Evolutionary conservation across 2,797 vertebrate species (phyloP).

Genomic region (Crenuchus spilurus): DNA sequence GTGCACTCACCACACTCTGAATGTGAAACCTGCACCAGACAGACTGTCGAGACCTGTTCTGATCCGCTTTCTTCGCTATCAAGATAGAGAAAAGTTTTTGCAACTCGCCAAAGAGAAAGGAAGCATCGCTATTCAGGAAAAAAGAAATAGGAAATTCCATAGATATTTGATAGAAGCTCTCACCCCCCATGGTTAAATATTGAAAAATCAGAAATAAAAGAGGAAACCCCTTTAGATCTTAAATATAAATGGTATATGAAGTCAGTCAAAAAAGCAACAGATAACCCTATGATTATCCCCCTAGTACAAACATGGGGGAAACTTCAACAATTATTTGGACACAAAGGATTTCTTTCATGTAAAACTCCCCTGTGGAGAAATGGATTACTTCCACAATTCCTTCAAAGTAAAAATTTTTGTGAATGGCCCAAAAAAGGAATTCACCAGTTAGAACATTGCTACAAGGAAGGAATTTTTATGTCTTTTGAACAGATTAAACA

Average conservation of each 20-base stretch:
- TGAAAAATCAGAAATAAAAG: not conserved
- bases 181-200: constrained; percentile 1
- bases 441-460: no score
- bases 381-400: not conserved
- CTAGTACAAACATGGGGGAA: not conserved
- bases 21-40: not conserved
- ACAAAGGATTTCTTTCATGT: not conserved
- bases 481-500: no score
- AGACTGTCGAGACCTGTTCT: not conserved
- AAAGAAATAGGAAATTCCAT: no score
- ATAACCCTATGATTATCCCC: not conserved
- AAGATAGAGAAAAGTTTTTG: not conserved
- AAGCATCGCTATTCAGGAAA: not conserved
- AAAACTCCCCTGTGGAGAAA: constrained; percentile 16
- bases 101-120: not conserved
- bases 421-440: not conserved
- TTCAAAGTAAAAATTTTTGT: not conserved
- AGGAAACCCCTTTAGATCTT: not conserved
- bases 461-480: no score
- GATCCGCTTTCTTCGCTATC: not conserved
- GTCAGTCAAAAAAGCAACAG: not conserved
- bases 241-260: not conserved
- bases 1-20: not conserved
- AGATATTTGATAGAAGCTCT: not conserved
- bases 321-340: not conserved